Percentiles rank a stretch among this genome's conserved stretches.
These are phyloP conservation scores for Cremastinae sp. DNA, from an alignment of 2,888 invertebrate genomes.

Conservation along the genomic window DNA sequence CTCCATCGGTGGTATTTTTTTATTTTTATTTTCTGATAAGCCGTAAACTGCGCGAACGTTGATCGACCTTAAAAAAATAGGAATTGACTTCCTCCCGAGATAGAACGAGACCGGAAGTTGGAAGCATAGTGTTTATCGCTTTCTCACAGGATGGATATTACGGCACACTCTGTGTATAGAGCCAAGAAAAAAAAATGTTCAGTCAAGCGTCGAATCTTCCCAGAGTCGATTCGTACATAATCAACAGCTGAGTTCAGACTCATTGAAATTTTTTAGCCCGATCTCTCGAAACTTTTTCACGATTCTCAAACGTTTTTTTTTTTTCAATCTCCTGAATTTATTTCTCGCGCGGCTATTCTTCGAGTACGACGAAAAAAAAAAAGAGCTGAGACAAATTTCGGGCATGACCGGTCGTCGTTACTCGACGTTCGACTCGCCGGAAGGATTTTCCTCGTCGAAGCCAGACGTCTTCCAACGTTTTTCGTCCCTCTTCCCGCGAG, in stretches of 20 bases:
- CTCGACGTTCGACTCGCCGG: slow-evolving; percentile 65
- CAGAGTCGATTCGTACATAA: slow-evolving; percentile 14
- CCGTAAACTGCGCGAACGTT: too few species aligned
- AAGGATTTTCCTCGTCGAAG: slow-evolving; percentile 57
- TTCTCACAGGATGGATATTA: slow-evolving; percentile 9
- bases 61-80: slow-evolving; percentile 29
- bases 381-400: too few species aligned
- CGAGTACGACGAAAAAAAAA: too few species aligned
- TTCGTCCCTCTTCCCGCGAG: slow-evolving; percentile 60
- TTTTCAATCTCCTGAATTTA: slow-evolving; percentile 4
- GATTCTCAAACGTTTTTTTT: slow-evolving; percentile 14
- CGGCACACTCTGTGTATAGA: neutral
- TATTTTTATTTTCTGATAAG: too few species aligned
- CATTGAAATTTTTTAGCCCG: too few species aligned
- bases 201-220: slow-evolving; percentile 37
- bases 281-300: too few species aligned
- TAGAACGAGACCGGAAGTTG: slow-evolving; percentile 36
- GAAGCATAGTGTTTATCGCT: slow-evolving; percentile 34
- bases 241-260: slow-evolving; percentile 32
- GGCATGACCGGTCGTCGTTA: slow-evolving; percentile 63
- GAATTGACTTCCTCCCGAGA: slow-evolving; percentile 37
- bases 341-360: too few species aligned
- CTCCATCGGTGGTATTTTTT: too few species aligned
- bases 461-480: slow-evolving; percentile 63
- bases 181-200: slow-evolving; percentile 8